Evolutionary conservation across 2,797 vertebrate species (phyloP).

Genomic region (Falco berigora): DNA sequence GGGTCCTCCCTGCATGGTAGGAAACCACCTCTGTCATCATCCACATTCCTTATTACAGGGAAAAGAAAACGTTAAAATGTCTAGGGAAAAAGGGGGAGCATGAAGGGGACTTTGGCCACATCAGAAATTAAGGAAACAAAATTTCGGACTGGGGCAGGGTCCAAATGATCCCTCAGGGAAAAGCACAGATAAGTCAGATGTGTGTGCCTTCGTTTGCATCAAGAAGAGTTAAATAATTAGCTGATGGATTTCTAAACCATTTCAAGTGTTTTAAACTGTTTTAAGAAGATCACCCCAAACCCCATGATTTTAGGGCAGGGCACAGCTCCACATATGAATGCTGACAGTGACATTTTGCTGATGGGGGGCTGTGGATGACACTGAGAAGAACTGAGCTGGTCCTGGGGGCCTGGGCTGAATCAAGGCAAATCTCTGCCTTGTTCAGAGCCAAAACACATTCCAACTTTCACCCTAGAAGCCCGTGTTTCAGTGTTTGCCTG

Average conservation of each 20-base stretch:
- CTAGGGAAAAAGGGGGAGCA: not conserved
- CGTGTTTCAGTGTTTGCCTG: not conserved
- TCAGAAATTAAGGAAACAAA: not conserved
- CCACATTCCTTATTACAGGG: not conserved
- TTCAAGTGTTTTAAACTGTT: not conserved
- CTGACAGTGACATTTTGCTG: not conserved
- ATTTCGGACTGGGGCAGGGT: not conserved
- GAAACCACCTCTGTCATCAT: not conserved
- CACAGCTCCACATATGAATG: rapidly evolving
- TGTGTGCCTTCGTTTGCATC: not conserved
- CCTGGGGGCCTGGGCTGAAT: not conserved
- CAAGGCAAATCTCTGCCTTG: not conserved
- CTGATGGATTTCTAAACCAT: not conserved
- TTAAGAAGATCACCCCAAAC: not conserved
- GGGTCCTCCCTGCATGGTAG: not conserved
- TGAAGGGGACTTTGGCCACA: not conserved
- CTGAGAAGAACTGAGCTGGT: rapidly evolving
- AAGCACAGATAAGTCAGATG: rapidly evolving
- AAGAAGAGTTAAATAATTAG: not conserved
- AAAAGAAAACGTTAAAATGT: not conserved
- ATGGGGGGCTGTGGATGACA: not conserved
- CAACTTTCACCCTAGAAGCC: not conserved
- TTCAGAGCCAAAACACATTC: not conserved
- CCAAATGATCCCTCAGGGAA: not conserved
- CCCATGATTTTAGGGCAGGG: not conserved